These are phyloP conservation scores for Thera obeliscata DNA, from an alignment of 2,888 invertebrate species.

Conservation along the genomic window DNA sequence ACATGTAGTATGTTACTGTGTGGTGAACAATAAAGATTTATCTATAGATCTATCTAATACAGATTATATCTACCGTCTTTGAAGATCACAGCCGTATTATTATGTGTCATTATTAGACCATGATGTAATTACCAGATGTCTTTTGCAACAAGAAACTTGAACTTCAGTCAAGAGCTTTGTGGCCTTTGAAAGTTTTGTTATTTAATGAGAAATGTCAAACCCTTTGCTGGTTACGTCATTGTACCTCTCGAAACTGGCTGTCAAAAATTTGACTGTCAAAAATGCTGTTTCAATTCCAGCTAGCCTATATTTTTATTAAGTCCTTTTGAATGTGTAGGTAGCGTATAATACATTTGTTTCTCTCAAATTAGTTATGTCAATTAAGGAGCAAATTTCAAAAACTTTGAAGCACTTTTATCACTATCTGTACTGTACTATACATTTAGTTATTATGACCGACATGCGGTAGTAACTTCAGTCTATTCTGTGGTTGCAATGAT, in stretches of 20 bases:
- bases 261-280: no score
- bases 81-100: not conserved
- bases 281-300: no score
- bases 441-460: conserved; percentile 34
- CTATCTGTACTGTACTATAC: conserved; percentile 30
- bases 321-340: no score
- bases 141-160: not conserved
- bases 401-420: conserved; percentile 23
- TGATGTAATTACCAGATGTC: conserved; percentile 1
- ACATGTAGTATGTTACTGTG: not conserved
- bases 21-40: not conserved
- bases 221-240: no score
- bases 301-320: no score
- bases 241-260: no score
- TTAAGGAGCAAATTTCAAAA: conserved; percentile 4
- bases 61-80: not conserved
- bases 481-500: conserved; percentile 23
- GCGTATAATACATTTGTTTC: not conserved
- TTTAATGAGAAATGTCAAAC: no score
- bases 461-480: conserved; percentile 19
- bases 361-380: not conserved
- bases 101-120: not conserved
- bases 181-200: no score
- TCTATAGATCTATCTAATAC: no score
- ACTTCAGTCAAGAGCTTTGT: not conserved